Conservation (phyloP, 2,113 vertebrate species). For the Dromas ardeola region DNA sequence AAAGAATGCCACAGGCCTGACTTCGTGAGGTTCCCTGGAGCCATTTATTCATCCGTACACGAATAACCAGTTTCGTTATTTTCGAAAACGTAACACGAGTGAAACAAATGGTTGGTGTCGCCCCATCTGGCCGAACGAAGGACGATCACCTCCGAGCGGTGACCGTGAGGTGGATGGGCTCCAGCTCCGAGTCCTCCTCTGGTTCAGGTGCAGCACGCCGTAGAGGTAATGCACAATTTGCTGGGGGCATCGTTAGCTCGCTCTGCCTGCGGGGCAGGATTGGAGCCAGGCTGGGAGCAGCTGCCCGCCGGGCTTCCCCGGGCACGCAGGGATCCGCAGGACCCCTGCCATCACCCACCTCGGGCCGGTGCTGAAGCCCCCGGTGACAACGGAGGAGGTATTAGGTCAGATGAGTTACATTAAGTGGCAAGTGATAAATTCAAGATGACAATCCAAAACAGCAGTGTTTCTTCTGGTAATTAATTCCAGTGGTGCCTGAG, state of each 20-base stretch:
- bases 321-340: conserved; percentile 46
- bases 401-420: conserved; percentile 94
- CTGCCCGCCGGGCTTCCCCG: conserved; percentile 73
- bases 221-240: conserved; percentile 82
- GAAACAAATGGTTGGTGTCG: conserved; percentile 69
- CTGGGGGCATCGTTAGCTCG: conserved; percentile 90
- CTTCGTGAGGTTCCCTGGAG: conserved; percentile 14
- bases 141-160: conserved; percentile 80
- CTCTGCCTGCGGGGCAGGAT: conserved; percentile 87
- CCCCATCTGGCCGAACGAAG: conserved; percentile 73
- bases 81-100: conserved; percentile 53
- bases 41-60: conserved; percentile 23
- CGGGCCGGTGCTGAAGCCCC: conserved; percentile 68
- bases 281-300: conserved; percentile 84
- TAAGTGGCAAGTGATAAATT: conserved; percentile 99
- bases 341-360: conserved; percentile 58
- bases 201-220: conserved; percentile 58
- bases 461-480: conserved; percentile 96
- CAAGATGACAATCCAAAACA: conserved; percentile 97
- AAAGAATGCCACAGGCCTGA: conserved; percentile 38
- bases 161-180: conserved; percentile 75
- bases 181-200: conserved; percentile 71
- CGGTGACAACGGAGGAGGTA: conserved; percentile 79
- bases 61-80: conserved; percentile 44
- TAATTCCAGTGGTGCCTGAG: conserved; percentile 97